Conservation (phyloP, 2,888 invertebrate genomes). For the Eupithecia subumbrata region DNA sequence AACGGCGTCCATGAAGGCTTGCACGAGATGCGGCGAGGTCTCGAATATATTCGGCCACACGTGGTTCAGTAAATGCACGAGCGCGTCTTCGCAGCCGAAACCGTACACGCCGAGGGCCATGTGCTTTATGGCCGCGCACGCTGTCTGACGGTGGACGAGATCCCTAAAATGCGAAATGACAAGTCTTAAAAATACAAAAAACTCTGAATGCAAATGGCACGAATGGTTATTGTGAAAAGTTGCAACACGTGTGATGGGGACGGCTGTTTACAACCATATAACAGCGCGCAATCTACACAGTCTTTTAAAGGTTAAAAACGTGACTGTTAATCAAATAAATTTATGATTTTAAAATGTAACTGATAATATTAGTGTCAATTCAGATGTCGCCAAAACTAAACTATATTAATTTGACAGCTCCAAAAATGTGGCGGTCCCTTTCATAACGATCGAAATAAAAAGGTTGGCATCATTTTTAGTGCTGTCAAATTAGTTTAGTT, state of each 20-base stretch:
- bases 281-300: too few relatives aligned
- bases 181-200: not conserved
- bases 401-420: too few relatives aligned
- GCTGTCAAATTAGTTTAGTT: too few relatives aligned
- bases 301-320: too few relatives aligned
- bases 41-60: constrained; percentile 99
- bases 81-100: constrained; percentile 99
- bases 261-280: not conserved
- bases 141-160: constrained; percentile 98
- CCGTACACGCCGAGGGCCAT: constrained; percentile 99
- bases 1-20: constrained; percentile 99
- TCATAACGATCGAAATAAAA: too few relatives aligned
- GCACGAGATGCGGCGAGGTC: constrained; percentile 99
- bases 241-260: too few relatives aligned
- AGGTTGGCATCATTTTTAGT: too few relatives aligned
- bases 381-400: too few relatives aligned
- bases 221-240: not conserved
- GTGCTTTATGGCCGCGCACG: constrained; percentile 99
- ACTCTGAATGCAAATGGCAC: not conserved
- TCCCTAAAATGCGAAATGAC: constrained; percentile 85
- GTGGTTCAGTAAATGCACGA: constrained; percentile 98
- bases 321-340: too few relatives aligned
- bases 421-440: too few relatives aligned
- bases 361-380: too few relatives aligned
- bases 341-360: too few relatives aligned